A percentile compares a stretch with the other conserved stretches of the same genome.
Evolutionary conservation across 2,113 vertebrate species (phyloP).

Genomic region (Zingel zingel): DNA sequence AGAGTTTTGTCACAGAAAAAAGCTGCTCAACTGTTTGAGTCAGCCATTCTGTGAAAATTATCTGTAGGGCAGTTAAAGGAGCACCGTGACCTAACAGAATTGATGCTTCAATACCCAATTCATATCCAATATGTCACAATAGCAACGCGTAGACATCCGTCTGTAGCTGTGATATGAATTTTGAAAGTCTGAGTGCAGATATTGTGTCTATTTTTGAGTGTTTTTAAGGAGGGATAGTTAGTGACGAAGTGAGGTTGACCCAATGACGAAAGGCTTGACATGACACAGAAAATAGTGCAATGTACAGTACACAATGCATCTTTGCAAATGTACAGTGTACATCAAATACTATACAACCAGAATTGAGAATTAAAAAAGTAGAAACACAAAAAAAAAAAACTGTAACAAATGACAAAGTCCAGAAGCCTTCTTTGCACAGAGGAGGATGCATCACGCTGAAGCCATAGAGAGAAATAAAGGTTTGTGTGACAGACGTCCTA

Average conservation of each 20-base stretch:
- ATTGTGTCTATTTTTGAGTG: conserved; percentile 8
- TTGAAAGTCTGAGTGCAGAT: conserved; percentile 44
- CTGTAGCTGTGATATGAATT: conserved; percentile 46
- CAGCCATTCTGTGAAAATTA: conserved; percentile 6
- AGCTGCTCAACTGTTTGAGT: conserved; percentile 32
- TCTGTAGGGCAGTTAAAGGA: conserved; percentile 71
- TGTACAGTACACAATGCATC: conserved; percentile 97
- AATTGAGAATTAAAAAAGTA: conserved; percentile 93
- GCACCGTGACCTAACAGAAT: conserved; percentile 59
- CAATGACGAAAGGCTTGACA: conserved; percentile 77
- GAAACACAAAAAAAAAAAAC: conserved; percentile 71
- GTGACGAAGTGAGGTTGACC: conserved; percentile 80
- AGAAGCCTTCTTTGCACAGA: conserved; percentile 91
- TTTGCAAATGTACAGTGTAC: conserved; percentile 92
- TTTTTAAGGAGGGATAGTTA: conserved; percentile 43
- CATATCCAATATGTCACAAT: conserved; percentile 49
- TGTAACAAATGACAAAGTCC: conserved; percentile 85
- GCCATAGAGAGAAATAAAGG: conserved; percentile 88
- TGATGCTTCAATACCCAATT: conserved; percentile 22
- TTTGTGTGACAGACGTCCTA: conserved; percentile 89
- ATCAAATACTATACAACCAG: conserved; percentile 99
- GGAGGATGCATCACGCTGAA: conserved; percentile 89
- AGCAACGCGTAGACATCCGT: conserved; percentile 29
- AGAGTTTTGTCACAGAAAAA: conserved; percentile 34
- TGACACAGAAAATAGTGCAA: conserved; percentile 92